These are phyloP conservation scores for Myiotriccus ornatus DNA, from an alignment of 2,797 vertebrate species.

Conservation along the genomic window DNA sequence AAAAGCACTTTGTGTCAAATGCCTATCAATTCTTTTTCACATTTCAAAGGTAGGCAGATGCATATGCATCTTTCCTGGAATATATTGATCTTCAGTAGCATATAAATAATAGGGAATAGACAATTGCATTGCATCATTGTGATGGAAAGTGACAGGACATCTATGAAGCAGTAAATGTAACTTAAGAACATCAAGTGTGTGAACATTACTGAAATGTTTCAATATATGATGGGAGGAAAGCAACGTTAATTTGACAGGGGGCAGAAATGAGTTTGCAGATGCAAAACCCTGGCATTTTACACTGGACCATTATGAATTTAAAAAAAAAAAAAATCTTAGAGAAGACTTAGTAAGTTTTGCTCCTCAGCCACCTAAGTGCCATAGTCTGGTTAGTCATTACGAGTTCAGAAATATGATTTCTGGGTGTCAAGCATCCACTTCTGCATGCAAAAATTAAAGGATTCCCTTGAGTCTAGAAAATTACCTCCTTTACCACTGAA, in stretches of 20 bases:
- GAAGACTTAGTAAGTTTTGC: neutral
- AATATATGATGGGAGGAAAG: neutral
- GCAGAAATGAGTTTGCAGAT: neutral
- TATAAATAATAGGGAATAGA: neutral
- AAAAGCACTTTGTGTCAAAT: constrained; percentile 9
- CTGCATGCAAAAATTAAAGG: neutral
- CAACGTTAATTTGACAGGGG: neutral
- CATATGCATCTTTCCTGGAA: neutral
- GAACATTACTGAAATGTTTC: constrained; percentile 3
- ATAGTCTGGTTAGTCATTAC: neutral
- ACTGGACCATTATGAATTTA: neutral
- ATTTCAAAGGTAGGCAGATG: constrained; percentile 29
- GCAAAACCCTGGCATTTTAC: neutral
- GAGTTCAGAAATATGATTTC: neutral
- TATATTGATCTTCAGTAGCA: neutral
- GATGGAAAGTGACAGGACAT: neutral
- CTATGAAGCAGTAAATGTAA: neutral
- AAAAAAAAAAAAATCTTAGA: neutral
- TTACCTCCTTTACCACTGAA: neutral
- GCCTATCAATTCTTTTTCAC: neutral
- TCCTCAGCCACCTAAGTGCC: neutral
- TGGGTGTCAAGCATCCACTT: neutral
- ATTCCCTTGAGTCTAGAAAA: neutral
- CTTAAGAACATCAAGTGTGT: neutral
- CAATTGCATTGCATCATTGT: neutral